Base-by-base conservation (phyloP, 2,113 vertebrate species). In the Bos indicus region DNA sequence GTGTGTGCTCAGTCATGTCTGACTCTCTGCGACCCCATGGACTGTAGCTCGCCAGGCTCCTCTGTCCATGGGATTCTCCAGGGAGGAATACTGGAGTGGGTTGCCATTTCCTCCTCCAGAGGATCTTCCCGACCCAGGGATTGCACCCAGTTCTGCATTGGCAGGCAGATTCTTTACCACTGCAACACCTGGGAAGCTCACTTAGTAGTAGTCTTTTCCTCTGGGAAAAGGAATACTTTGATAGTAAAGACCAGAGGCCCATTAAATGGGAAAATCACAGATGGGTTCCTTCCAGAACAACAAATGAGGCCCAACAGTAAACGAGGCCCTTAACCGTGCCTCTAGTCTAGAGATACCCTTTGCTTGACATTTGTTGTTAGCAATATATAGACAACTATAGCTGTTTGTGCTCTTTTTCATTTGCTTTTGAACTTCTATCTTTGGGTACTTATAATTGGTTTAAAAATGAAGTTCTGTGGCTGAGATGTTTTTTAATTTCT, bases 391-490 rank as follows among this genome's bases (percentile, higher is more conserved):
- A 95, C 23, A 85, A 36, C 26, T 16, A n/a, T 6, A 40, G 52
- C 46, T 60, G 21, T 86, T 92, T 26, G 48, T 80, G 28, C 48
- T 52, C n/a, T 77, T 88, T 91, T 85, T 93, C 46, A 40, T 88
- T 93, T 82, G 40, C n/a, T 88, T 90, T 95, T 46, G 62, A 87
- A 82, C 92, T 95, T 96, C 74, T 33, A 85, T 85, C 26, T 77
- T 83, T 97, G 95, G 64, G 16, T 64, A 59, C 52, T 85, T 94
- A 64, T 3, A 46, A 36, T 54, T 95, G 91, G 6, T 54, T 97
- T 94, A 90, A 86, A 94, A 97, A 90, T 95, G 96, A 97, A 97
- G n/a, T 52, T 89, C 85, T 96, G 40, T 88, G 62, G 17, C 48
- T 51, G 48, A 52, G 30, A 78, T 78, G 46, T 52, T 81, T 52